A percentile compares a stretch with the other conserved stretches of the same genome.
Evolutionary conservation across 2,113 vertebrate genomes (phyloP).

Genomic region (Prochilodus magdalenae): DNA sequence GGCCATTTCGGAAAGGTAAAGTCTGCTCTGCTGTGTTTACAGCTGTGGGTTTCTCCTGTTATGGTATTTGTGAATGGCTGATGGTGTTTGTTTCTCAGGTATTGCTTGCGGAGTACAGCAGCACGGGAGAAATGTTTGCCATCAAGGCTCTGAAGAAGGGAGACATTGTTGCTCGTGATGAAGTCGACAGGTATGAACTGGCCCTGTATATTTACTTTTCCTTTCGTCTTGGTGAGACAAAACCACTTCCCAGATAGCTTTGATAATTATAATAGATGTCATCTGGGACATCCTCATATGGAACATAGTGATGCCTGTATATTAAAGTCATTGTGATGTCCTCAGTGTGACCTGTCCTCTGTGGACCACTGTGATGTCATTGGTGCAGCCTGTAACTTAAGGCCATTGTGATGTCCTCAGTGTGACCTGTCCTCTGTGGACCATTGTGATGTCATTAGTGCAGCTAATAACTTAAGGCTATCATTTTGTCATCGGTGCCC

Average conservation of each 20-base stretch:
- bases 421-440: no score
- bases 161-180: slow-evolving; percentile 96
- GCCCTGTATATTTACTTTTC: neutral
- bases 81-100: slow-evolving; percentile 84
- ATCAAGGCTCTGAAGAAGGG: slow-evolving; percentile 99
- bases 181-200: slow-evolving; percentile 91
- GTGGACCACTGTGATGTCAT: no score
- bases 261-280: no score
- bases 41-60: neutral
- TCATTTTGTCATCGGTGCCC: no score
- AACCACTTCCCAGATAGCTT: neutral
- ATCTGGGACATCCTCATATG: no score
- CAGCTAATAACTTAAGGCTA: no score
- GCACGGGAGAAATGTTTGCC: slow-evolving; percentile 98
- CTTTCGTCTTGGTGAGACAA: neutral
- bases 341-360: no score
- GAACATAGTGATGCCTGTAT: no score
- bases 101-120: slow-evolving; percentile 95
- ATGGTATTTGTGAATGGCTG: neutral
- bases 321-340: no score
- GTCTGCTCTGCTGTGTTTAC: neutral
- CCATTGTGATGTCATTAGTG: no score
- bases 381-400: no score
- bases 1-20: slow-evolving; percentile 98
- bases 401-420: neutral